Percentiles rank a stretch among this genome's conserved stretches.
Conservation (phyloP, 2,888 invertebrate genomes). For the Leucozona laternaria region DNA sequence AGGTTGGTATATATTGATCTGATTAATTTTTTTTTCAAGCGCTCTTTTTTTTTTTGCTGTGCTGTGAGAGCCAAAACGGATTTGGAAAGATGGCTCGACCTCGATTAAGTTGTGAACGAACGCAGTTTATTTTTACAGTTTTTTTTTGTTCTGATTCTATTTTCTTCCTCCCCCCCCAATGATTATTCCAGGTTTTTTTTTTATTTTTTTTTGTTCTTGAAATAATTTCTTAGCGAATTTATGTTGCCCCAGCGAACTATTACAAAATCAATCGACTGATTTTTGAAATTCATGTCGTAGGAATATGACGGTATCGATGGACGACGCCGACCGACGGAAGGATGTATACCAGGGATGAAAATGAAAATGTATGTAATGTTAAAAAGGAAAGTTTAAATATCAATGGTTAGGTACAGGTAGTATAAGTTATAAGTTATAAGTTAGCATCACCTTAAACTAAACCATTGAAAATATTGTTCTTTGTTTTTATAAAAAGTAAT, state of each 20-base stretch:
- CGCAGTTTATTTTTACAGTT: constrained; percentile 55
- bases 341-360: neutral
- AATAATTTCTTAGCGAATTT: constrained; percentile 59
- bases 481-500: too few relatives aligned
- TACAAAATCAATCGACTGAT: constrained; percentile 33
- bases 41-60: constrained; percentile 14
- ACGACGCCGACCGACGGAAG: neutral
- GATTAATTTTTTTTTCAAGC: constrained; percentile 29
- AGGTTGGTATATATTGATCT: constrained; percentile 38
- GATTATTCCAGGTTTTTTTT: neutral
- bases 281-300: constrained; percentile 25
- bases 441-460: too few relatives aligned
- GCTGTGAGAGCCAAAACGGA: constrained; percentile 34
- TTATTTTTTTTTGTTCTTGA: constrained; percentile 37
- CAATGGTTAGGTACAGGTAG: too few relatives aligned
- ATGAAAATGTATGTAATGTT: too few relatives aligned
- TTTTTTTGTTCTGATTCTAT: neutral
- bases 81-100: constrained; percentile 62
- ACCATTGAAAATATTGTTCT: too few relatives aligned
- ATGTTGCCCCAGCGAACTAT: constrained; percentile 52
- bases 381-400: too few relatives aligned
- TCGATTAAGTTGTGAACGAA: constrained; percentile 63
- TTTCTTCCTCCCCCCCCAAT: neutral
- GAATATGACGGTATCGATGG: constrained; percentile 18
- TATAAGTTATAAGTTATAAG: too few relatives aligned